phyloP scores from a whole-genome alignment of 2,797 vertebrate species.

The Peromyscus nudipes region DNA sequence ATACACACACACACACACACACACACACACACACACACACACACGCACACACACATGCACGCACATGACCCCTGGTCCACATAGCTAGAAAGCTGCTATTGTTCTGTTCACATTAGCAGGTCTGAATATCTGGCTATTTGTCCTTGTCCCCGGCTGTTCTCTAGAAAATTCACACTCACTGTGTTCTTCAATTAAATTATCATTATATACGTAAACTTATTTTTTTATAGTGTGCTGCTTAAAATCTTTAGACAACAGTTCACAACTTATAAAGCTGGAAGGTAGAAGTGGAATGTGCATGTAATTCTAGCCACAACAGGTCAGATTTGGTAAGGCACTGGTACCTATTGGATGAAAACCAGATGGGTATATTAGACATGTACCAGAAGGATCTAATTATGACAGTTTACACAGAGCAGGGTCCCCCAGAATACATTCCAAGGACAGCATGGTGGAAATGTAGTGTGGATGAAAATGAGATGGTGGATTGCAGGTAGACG shows the following conservation, averaged over 20 bases:
- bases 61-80: neutral
- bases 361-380: slow-evolving; percentile 77
- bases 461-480: slow-evolving; percentile 52
- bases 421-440: slow-evolving; percentile 64
- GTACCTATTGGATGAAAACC: slow-evolving; percentile 72
- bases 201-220: slow-evolving; percentile 17
- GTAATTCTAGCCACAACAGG: slow-evolving; percentile 72
- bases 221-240: slow-evolving; percentile 48
- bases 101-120: neutral
- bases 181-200: slow-evolving; percentile 41
- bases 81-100: neutral
- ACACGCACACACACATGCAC: no score
- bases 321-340: slow-evolving; percentile 74
- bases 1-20: neutral
- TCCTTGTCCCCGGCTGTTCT: neutral
- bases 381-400: slow-evolving; percentile 78
- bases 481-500: slow-evolving; percentile 43
- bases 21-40: neutral
- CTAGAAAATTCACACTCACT: slow-evolving; percentile 27
- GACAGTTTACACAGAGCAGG: slow-evolving; percentile 57
- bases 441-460: slow-evolving; percentile 55
- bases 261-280: slow-evolving; percentile 55
- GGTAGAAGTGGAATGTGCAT: slow-evolving; percentile 40
- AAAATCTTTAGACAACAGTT: slow-evolving; percentile 45
- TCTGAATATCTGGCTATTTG: neutral